Evolutionary conservation across 2,797 vertebrate genomes (phyloP).

Genomic region (Crocodylus rhombifer): DNA sequence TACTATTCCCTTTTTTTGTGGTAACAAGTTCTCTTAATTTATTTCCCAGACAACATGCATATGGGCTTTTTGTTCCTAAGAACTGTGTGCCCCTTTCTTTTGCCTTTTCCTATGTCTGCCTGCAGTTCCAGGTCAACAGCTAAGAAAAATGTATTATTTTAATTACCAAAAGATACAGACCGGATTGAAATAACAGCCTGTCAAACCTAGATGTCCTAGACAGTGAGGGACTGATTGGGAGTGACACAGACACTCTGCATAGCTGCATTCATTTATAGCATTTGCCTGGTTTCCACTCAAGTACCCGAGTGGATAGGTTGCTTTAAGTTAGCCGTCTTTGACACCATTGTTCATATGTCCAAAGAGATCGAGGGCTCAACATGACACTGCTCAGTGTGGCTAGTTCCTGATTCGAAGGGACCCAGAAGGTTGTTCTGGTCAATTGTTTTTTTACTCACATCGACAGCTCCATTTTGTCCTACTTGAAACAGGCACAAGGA

Average conservation of each 20-base stretch:
- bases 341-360: background rate
- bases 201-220: background rate
- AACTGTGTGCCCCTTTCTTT: background rate
- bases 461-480: conserved; percentile 9
- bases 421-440: background rate
- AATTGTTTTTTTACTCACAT: background rate
- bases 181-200: background rate
- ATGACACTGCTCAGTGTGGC: fast-evolving
- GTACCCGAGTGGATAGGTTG: background rate
- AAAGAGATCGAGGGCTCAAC: background rate
- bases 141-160: background rate
- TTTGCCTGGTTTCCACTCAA: background rate
- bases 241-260: background rate
- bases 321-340: background rate
- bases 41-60: background rate
- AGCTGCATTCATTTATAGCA: too few species aligned
- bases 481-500: conserved; percentile 53
- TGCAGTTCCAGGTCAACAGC: conserved; percentile 42
- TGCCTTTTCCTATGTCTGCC: background rate
- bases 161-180: conserved; percentile 19
- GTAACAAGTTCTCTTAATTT: background rate
- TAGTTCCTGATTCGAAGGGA: background rate
- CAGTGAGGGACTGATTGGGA: background rate
- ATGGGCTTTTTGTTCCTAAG: background rate
- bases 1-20: background rate